Percentiles rank a stretch among this genome's conserved stretches.
Evolutionary conservation across 1,140 invertebrate species (phyloP).

Genomic region (Zaprionus nigranus): DNA sequence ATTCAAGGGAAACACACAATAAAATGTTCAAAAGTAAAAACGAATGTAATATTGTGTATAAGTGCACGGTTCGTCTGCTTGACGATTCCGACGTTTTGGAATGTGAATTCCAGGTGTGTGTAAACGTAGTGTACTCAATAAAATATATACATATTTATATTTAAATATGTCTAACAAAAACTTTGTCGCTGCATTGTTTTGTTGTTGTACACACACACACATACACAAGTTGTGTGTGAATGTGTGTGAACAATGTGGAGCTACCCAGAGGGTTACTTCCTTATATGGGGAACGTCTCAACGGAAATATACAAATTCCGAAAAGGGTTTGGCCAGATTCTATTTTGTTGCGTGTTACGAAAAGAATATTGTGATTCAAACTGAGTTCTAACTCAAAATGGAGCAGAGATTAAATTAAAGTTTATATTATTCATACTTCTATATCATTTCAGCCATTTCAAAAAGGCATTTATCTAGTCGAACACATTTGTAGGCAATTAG

Average conservation of each 20-base stretch:
- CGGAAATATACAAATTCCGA: conserved; percentile 1
- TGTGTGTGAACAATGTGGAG: conserved; percentile 3
- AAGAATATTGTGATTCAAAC: neutral
- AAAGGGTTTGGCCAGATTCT: conserved; percentile 1
- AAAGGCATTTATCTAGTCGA: conserved; percentile 97
- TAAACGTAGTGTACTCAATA: neutral
- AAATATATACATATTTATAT: neutral
- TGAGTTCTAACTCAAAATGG: neutral
- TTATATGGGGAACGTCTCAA: neutral
- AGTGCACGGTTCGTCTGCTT: conserved; percentile 96
- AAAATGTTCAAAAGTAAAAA: conserved; percentile 89
- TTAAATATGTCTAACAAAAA: neutral
- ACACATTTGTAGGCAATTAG: conserved; percentile 96
- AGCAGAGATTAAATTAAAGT: neutral
- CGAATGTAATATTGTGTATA: conserved; percentile 94
- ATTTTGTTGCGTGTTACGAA: neutral
- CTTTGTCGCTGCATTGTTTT: neutral
- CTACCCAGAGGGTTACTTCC: conserved; percentile 14
- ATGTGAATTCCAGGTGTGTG: conserved; percentile 97
- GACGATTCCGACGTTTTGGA: conserved; percentile 97
- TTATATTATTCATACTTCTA: neutral
- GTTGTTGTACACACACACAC: conserved; percentile 1
- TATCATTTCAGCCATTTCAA: conserved; percentile 90
- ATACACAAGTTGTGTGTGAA: neutral
- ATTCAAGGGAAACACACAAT: conserved; percentile 20